A percentile compares a stretch with the other conserved stretches of the same genome.
phyloP scores from a whole-genome alignment of 2,113 vertebrate genomes.

The Rousettus leschenaultii region DNA sequence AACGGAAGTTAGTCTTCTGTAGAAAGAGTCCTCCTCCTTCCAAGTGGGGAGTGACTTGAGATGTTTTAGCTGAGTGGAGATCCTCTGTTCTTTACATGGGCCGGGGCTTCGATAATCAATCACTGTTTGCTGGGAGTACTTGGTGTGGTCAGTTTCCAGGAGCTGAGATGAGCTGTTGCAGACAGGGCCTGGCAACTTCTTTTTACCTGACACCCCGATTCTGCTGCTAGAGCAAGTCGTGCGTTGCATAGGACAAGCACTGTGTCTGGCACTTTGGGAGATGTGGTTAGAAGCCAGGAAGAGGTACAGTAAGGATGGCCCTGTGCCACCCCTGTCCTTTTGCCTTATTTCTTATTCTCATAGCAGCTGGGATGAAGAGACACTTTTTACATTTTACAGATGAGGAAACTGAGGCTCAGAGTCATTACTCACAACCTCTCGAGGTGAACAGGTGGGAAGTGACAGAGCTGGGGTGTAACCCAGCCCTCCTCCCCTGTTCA shows the following conservation, averaged over 20 bases:
- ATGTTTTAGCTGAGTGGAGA: no score
- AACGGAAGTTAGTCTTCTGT: not conserved
- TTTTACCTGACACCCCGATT: not conserved
- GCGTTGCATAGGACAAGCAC: fast-evolving
- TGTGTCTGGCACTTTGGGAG: fast-evolving
- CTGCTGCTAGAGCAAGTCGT: not conserved
- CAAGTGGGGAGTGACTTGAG: not conserved
- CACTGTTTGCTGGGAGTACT: not conserved
- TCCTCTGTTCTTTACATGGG: not conserved
- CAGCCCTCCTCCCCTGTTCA: fast-evolving
- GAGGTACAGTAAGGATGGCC: not conserved
- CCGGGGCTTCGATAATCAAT: no score
- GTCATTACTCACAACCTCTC: not conserved
- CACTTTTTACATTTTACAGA: not conserved
- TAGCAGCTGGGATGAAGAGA: not conserved
- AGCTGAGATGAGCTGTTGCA: not conserved
- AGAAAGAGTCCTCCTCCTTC: not conserved
- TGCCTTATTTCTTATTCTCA: not conserved
- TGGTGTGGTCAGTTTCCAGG: not conserved
- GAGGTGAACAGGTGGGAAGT: not conserved
- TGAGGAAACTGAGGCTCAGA: not conserved
- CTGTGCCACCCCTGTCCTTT: fast-evolving
- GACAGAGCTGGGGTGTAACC: no score
- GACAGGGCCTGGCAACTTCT: not conserved
- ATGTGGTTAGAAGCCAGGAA: fast-evolving